phyloP scores from a whole-genome alignment of 2,797 vertebrate genomes.

The Eulemur mongoz region DNA sequence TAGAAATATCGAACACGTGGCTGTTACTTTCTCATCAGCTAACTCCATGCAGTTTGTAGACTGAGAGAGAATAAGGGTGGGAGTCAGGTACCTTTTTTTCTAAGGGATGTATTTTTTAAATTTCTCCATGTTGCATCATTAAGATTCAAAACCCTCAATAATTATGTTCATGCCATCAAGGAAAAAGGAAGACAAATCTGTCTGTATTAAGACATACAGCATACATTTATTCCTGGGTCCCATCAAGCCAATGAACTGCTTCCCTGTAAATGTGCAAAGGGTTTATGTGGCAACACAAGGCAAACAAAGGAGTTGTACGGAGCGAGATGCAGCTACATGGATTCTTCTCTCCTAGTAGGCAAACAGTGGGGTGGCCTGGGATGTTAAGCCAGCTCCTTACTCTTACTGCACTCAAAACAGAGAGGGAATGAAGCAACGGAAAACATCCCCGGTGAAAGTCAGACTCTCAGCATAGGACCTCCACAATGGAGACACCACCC shows the following conservation, averaged over 20 bases:
- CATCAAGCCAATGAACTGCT: not conserved
- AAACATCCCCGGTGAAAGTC: not conserved
- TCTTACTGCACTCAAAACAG: not conserved
- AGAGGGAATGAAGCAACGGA: not conserved
- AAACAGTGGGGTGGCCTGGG: not conserved
- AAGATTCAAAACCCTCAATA: not conserved
- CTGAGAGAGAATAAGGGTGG: not conserved
- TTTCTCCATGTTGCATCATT: not conserved
- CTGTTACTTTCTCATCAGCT: not conserved
- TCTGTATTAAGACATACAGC: not conserved
- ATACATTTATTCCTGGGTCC: not conserved
- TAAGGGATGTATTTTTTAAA: not conserved
- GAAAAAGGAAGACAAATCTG: not conserved
- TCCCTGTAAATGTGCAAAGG: not conserved
- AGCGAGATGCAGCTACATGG: not conserved
- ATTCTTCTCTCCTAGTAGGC: accelerated
- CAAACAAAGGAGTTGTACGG: not conserved
- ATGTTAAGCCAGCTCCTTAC: not conserved
- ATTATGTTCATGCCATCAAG: not conserved
- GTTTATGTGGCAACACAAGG: not conserved
- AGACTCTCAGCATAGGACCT: not conserved
- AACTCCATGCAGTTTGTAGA: not conserved
- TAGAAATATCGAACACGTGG: not conserved
- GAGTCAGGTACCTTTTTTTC: not conserved
- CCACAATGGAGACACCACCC: not conserved